Evolutionary conservation across 2,797 vertebrate genomes (phyloP), one percentile per base, ranked within the genome.

Genomic region (Morelia viridis): DNA sequence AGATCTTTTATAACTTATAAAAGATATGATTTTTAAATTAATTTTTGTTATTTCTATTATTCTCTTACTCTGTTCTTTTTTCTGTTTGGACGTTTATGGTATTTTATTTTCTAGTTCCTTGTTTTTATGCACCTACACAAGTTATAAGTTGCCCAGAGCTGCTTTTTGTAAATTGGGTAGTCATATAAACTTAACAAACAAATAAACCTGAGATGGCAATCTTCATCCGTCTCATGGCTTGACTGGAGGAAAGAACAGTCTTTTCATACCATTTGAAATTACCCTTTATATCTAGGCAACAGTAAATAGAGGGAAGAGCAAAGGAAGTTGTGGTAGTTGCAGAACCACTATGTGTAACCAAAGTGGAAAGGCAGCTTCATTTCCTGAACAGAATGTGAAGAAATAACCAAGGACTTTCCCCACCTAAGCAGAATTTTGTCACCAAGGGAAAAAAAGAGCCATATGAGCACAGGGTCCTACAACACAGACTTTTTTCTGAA

Each of bases 341-440:
- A 58, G 85, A 92, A 65, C 41, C 61, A 65, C 7, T 57, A 46
- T 80, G 53, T 41, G 68, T 57, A 65, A 89, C 17, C 53, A 58
- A 26, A 24, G 62, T 64, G 60, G 65, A 85, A 87, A 46, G 17
- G 11, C 41, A 46, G 76, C 80, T 88, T 92, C 31, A 65, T 92
- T 92, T 92, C 89, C 92, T 85, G 87, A 85, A 64, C 80, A 85
- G 26, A 89, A 56, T 80, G 85, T 62, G 84, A 88, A 80, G 57
- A 90, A 92, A 90, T 64, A 89, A 68, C 22, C 22, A 24, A 56
- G 57, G 41, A 13, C 13, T 90, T 90, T 60, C n/a, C 9, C 58
- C 6, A 62, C 28, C 46, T 64, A 26, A 50, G 35, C 62, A 61
- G 28, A 71, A 22, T 10, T 24, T 35, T n/a, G 24, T 4, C 57